A percentile compares a stretch with the other conserved stretches of the same genome.
Conservation (phyloP, 92 coral and sea anemone species). For the Chrysogorgia sp. region DNA sequence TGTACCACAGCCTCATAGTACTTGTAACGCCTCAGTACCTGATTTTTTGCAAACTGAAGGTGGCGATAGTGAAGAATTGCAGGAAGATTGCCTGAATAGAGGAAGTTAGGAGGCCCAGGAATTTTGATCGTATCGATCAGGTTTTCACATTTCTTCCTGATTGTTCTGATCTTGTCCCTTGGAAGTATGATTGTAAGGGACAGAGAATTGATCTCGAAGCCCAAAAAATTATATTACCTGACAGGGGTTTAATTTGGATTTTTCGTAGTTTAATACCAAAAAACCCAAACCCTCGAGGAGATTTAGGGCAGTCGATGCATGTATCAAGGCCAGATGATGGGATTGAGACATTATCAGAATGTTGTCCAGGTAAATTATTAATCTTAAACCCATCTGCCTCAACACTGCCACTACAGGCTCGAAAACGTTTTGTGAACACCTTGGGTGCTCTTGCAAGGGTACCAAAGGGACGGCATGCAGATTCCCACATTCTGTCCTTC, state of each 20-base stretch:
- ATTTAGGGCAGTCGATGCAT: constrained; percentile 10
- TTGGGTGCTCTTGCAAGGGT: constrained; percentile 37
- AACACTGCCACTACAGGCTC: constrained; percentile 17
- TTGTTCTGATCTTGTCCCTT: constrained; percentile 56
- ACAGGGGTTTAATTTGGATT: background rate
- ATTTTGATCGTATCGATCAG: constrained; percentile 55
- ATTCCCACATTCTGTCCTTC: constrained; percentile 30
- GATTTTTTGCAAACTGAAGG: constrained; percentile 55
- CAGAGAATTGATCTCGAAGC: constrained; percentile 9
- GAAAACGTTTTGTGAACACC: constrained; percentile 34
- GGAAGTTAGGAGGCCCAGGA: constrained; percentile 57
- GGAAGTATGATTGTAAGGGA: constrained; percentile 31
- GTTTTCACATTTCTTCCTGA: constrained; percentile 24
- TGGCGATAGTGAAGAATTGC: constrained; percentile 57
- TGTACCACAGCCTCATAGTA: constrained; percentile 51
- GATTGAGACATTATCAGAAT: constrained; percentile 34
- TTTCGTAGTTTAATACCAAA: constrained; percentile 23
- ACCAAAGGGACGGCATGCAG: constrained; percentile 30
- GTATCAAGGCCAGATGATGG: constrained; percentile 17
- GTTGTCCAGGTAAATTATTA: constrained; percentile 25
- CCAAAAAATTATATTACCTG: constrained; percentile 26
- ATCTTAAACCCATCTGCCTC: constrained; percentile 11
- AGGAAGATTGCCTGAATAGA: constrained; percentile 58
- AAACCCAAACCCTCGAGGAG: constrained; percentile 26
- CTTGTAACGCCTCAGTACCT: constrained; percentile 35